Evolutionary conservation across 2,797 vertebrate species (phyloP), one percentile per base, ranked within the genome.

Genomic region (Pipistrellus pygmaeus): DNA sequence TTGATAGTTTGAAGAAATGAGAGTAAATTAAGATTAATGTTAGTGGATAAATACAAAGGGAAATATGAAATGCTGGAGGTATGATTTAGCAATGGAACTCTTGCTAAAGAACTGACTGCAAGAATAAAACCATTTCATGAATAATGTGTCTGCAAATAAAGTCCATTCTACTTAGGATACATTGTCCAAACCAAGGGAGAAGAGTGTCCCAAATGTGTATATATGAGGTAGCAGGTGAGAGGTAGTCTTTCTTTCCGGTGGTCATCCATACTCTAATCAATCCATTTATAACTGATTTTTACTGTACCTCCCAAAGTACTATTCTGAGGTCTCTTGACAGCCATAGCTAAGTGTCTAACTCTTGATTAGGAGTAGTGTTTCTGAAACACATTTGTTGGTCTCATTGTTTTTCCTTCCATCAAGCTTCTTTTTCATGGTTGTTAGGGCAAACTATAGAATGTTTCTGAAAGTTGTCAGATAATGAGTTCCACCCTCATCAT

Each of bases 11-110:
- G 60, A 89, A 90, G 51, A 80, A 82, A 68, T 75, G 82, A 95
- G 66, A 84, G 51, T 68, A 81, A 93, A 82, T 94, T 13, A 88
- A 87, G 30, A 55, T 80, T 20, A 95, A 90, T 96, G 96, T 89
- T 77, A 66, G 3, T 71, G 20, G 25, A 68, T 93, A 91, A 75
- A 91, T 55, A 17, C 38, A 94, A 92, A 90, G 71, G 32, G 62
- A 86, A 88, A 87, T 76, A 80, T 80, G 48, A 77, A 25, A 85
- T 75, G 0, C 57, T 41, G 27, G 41, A 48, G 25, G 32, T 66
- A 41, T 62, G 35, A 94, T 68, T 87, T 71, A 78, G 68, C 64
- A 91, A n/a, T 90, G 44, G 15, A 55, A 75, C 14, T 75, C 93
- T 48, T 85, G 13, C 5, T 44, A 76, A 85, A 69, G 41, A 85